Base-by-base conservation (phyloP, 1,140 invertebrate species). In the Aporrectodea caliginosa region DNA sequence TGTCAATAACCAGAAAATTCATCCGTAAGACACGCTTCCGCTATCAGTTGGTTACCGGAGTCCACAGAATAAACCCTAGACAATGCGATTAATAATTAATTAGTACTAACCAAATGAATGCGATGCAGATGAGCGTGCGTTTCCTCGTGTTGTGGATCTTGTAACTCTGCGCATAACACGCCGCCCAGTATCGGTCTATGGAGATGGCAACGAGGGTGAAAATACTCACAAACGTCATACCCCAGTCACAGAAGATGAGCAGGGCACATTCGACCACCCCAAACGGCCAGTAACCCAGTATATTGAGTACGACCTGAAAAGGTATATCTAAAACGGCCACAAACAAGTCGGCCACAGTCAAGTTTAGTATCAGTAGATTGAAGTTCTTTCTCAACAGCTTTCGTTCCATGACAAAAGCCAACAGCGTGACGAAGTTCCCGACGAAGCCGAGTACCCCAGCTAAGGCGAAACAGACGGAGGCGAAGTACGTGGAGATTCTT, bases 101-200 rank as follows among this genome's bases (percentile, higher is more conserved):
- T n/a, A n/a, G 58, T 12, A 75, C 73, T 34, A 2, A 75, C 73
- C 73, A 75, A 2, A 75, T 35, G 22, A 34, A 14, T 32, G 73
- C 73, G 2, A 75, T 31, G 27, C 16, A 30, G 16, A 75, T n/a
- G 12, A 75, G 32, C 16, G 73, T 75, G 2, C 33, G 73, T 58
- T 22, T 58, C 43, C 43, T 58, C 6, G 43, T 75, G 34, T 75
- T 75, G 22, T 33, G 73, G 33, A 33, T n/a, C 27, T 31, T 29
- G 73, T 75, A 75, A 27, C 33, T 29, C 12, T 75, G 30, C 6
- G 2, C 2, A 14, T 31, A 75, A 27, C 73, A 75, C 22, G 33
- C 73, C 6, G 73, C 73, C 73, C 73, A 75, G 33, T 75, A 72
- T n/a, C 71, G 2, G 71, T 72, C 71, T 2, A 72, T 27, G 71